Conservation (phyloP, 2,797 vertebrate genomes). For the Brachyrhaphis roseni region DNA sequence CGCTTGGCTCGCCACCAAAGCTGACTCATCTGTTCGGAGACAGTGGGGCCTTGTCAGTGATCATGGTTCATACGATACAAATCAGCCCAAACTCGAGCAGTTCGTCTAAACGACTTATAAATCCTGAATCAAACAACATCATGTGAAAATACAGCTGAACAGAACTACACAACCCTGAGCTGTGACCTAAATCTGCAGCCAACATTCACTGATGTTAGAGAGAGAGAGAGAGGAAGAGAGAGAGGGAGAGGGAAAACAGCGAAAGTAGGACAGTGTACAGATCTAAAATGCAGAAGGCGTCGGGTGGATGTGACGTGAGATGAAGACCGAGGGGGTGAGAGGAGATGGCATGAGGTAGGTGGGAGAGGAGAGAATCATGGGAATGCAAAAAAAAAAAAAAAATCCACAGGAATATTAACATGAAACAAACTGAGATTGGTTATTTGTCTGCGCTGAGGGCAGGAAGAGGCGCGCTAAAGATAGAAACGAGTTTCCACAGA, state of each 20-base stretch:
- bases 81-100: not conserved
- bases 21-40: slow-evolving; percentile 69
- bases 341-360: slow-evolving; percentile 37
- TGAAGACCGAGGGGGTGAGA: slow-evolving; percentile 34
- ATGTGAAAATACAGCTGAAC: slow-evolving; percentile 20
- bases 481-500: not conserved
- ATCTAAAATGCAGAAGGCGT: slow-evolving; percentile 28
- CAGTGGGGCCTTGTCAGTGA: not conserved
- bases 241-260: slow-evolving; percentile 23
- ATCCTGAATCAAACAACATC: slow-evolving; percentile 22
- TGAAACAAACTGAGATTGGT: not conserved
- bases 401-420: slow-evolving; percentile 14
- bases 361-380: slow-evolving; percentile 22
- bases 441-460: not conserved
- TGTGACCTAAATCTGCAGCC: slow-evolving; percentile 36
- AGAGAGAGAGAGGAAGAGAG: slow-evolving; percentile 6
- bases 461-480: not conserved
- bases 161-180: not conserved
- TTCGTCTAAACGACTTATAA: slow-evolving; percentile 1
- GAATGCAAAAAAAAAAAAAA: slow-evolving; percentile 10
- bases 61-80: not conserved
- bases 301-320: slow-evolving; percentile 26
- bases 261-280: slow-evolving; percentile 49
- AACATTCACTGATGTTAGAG: slow-evolving; percentile 25
- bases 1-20: slow-evolving; percentile 63